Evolutionary conservation across 2,113 vertebrate genomes (phyloP), one percentile per base, ranked within the genome.

Genomic region (Nematolebias whitei): DNA sequence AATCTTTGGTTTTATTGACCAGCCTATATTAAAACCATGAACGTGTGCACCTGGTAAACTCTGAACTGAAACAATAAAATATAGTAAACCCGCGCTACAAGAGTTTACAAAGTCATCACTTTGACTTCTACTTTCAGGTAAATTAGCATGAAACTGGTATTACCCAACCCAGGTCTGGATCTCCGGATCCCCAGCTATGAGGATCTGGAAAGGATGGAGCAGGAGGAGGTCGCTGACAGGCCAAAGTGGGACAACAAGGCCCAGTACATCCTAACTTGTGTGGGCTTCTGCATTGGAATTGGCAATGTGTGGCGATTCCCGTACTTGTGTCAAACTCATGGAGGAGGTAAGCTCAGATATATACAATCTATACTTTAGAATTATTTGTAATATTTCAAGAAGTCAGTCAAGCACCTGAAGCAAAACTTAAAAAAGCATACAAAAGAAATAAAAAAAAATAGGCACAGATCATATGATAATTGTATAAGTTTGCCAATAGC

Each of bases 221-320:
- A 83, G 60, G 84, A 93, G 78, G 94, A 93, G 61, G 87, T 85
- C 22, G 74, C 68, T n/a, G 90, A 94, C 19, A 92, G 95, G 84
- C 95, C 95, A 11, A 91, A 95, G 85, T 98, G 96, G 96, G 95
- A 97, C 84, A 98, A 95, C 90, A 98, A 98, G 79, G 78, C 93
- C 2, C 95, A 98, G 78, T 98, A 98, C 53, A 95, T 97, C 91
- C 89, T 98, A 53, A 97, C 96, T 0, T 97, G 95, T 1, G 77
- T 98, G 71, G 95, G 96, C 41, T 98, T 96, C 84, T 96, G 95
- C 38, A 93, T 98, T 64, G 96, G 96, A 15, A 92, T 98, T 22
- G 96, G 96, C 71, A 98, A 96, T 0, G 96, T 98, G 32, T 97
- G 96, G 96, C 71, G 96, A 23, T 98, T 98, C 77, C 96, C 96